phyloP scores from a whole-genome alignment of 2,888 invertebrate species.

The Xestia xanthographa region DNA sequence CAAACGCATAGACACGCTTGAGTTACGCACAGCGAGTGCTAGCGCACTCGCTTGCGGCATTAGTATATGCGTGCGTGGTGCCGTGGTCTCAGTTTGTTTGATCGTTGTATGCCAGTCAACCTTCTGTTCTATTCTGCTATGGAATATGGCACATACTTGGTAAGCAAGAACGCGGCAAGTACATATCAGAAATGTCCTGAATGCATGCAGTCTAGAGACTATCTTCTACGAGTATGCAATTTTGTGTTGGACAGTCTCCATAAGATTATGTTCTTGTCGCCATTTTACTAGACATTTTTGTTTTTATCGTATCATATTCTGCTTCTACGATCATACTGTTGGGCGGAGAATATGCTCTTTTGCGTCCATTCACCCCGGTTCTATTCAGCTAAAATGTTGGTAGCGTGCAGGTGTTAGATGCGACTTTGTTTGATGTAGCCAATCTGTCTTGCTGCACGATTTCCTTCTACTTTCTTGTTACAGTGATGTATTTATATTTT shows the following conservation, averaged over 20 bases:
- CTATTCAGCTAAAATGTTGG: not conserved
- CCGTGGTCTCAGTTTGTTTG: not conserved
- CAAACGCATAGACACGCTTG: too few relatives aligned
- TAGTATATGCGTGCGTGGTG: not conserved
- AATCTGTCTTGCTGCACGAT: slow-evolving; percentile 8
- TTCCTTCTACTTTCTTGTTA: not conserved
- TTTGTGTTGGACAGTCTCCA: slow-evolving; percentile 33
- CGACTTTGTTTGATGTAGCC: not conserved
- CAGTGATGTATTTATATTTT: not conserved
- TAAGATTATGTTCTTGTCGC: slow-evolving; percentile 41
- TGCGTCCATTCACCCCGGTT: not conserved
- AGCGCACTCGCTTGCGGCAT: not conserved
- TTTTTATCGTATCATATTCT: slow-evolving; percentile 43
- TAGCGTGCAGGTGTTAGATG: not conserved
- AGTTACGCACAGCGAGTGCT: too few relatives aligned
- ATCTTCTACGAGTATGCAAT: slow-evolving; percentile 47
- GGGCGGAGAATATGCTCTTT: not conserved
- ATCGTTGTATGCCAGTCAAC: not conserved
- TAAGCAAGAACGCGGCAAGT: slow-evolving; percentile 12
- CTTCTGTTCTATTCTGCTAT: slow-evolving; percentile 14
- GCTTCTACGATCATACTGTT: not conserved
- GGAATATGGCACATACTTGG: not conserved
- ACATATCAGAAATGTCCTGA: slow-evolving; percentile 16
- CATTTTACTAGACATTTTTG: slow-evolving; percentile 26
- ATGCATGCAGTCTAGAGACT: slow-evolving; percentile 34